Evolutionary conservation across 2,888 invertebrate genomes (phyloP), one percentile per base, ranked within the genome.

Genomic region (Eugnorisma glareosa): DNA sequence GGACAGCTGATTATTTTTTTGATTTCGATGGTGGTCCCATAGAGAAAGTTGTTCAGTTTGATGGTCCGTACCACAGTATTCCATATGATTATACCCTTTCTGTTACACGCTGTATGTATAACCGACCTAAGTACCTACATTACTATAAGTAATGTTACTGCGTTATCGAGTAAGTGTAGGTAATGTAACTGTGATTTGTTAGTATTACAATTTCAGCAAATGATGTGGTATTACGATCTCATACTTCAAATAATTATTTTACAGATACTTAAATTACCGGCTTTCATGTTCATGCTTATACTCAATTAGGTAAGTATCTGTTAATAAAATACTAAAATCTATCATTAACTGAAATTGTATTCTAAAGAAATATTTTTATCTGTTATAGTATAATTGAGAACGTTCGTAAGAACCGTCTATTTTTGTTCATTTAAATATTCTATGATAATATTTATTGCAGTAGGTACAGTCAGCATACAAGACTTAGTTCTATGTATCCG

Each of bases 101-200:
- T n/a, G n/a, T n/a, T n/a, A n/a, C n/a, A n/a, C n/a, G n/a, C n/a
- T n/a, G n/a, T n/a, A 40, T 40, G 31, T 54, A n/a, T 67, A 61
- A 66, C 37, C 51, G 35, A 69, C 59, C 59, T 73, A 77, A 21
- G 7, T 28, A 61, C 66, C 64, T 78, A 51, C 59, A 28, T 45
- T 40, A 61, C 28, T 70, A 45, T 80, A 86, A 31, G 51, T 80
- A 21, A 86, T 28, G 57, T 71, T 64, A 64, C 78, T 81, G 73
- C 76, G 78, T 82, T 76, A 83, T 80, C 31, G 61, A 73, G 54
- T 85, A 83, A 79, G 70, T 77, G 21, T 85, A 85, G 74, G 75
- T 83, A 76, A 83, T 75, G 45, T 76, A 70, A 83, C 89, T 90
- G 90, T 91, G 91, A 91, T 90, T 77, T 75, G 61, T 75, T 18